Conservation (phyloP, 2,888 invertebrate genomes). For the Odontothrips loti region DNA sequence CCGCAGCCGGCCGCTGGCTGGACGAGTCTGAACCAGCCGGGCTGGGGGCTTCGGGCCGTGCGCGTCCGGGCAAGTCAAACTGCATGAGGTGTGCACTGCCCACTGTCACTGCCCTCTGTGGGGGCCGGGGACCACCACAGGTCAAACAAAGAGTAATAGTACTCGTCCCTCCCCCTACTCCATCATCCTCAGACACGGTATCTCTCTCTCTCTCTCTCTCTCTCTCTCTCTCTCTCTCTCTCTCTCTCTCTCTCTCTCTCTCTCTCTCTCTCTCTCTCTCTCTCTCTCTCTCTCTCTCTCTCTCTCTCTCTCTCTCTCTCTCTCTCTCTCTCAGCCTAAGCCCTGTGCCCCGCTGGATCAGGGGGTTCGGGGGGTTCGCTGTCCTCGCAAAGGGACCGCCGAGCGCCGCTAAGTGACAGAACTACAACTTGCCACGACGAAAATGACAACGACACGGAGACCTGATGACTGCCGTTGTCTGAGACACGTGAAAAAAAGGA, state of each 20-base stretch:
- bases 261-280: background rate
- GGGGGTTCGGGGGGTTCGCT: background rate
- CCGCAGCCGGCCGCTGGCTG: background rate
- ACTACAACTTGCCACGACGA: too few relatives aligned
- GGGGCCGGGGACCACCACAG: background rate
- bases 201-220: background rate
- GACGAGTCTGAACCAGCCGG: background rate
- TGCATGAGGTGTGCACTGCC: too few relatives aligned
- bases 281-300: background rate
- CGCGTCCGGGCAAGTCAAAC: background rate
- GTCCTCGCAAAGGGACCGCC: constrained; percentile 6
- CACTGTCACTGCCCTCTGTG: too few relatives aligned
- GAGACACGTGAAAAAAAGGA: too few relatives aligned
- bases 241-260: background rate
- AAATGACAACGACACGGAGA: too few relatives aligned
- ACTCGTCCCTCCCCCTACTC: background rate
- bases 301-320: background rate
- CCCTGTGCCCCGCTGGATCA: too few relatives aligned
- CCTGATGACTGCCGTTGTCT: too few relatives aligned
- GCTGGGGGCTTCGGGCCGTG: background rate
- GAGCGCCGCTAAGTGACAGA: background rate
- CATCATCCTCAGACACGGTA: background rate
- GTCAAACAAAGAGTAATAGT: constrained; percentile 11
- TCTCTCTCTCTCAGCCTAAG: background rate
- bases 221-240: background rate